These are phyloP conservation scores for Corbicula japonica DNA, from an alignment of 2,888 invertebrate species.

Conservation along the genomic window DNA sequence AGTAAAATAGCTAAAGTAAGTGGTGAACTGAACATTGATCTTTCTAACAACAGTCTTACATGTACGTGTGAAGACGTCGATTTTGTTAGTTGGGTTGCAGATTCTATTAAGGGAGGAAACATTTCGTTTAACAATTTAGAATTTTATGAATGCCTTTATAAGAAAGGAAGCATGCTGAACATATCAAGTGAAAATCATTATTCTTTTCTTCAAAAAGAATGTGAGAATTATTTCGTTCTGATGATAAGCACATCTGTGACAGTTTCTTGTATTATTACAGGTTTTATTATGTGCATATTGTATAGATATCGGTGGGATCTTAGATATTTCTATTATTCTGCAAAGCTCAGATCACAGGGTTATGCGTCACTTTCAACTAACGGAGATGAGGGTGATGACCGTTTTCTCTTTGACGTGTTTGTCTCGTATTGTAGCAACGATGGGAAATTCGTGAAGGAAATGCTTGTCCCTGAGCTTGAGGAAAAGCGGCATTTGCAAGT, in stretches of 20 bases:
- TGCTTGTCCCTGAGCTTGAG: conserved; percentile 47
- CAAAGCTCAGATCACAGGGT: conserved; percentile 37
- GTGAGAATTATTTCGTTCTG: conserved; percentile 27
- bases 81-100: conserved; percentile 52
- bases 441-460: conserved; percentile 23
- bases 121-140: conserved; percentile 25
- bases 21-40: conserved; percentile 15
- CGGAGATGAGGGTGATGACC: conserved; percentile 13
- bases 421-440: conserved; percentile 59
- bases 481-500: conserved; percentile 32
- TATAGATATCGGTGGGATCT: conserved; percentile 54
- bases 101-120: too few species aligned
- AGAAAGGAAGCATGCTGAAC: conserved; percentile 12
- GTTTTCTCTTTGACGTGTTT: conserved; percentile 45
- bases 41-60: conserved; percentile 32
- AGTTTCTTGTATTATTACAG: conserved; percentile 20
- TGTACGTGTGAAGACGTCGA: conserved; percentile 43
- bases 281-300: conserved; percentile 24
- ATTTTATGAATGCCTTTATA: conserved; percentile 34
- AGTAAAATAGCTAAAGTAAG: neutral
- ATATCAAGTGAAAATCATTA: conserved; percentile 1
- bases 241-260: conserved; percentile 11
- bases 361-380: conserved; percentile 12
- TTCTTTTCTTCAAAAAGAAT: conserved; percentile 22
- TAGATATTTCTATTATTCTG: conserved; percentile 55